Evolutionary conservation across 2,113 vertebrate genomes (phyloP).

Genomic region (Dascyllus trimaculatus): DNA sequence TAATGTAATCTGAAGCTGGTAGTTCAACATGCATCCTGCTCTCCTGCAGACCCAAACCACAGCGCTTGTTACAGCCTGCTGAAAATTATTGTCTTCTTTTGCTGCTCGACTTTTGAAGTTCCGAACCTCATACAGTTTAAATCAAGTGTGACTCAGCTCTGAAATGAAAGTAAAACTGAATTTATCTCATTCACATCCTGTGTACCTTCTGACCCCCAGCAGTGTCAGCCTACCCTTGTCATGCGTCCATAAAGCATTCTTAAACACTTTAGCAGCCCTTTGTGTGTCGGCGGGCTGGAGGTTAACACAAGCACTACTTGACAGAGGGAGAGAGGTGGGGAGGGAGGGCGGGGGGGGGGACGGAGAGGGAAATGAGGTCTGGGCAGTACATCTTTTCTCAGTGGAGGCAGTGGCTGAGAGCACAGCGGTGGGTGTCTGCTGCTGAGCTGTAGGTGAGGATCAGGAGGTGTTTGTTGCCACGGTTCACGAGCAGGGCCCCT

Average conservation of each 20-base stretch:
- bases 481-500: conserved; percentile 82
- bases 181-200: conserved; percentile 76
- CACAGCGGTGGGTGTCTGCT: conserved; percentile 81
- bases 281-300: conserved; percentile 77
- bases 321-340: conserved; percentile 46
- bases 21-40: neutral
- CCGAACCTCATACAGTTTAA: conserved; percentile 50
- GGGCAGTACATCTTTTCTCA: conserved; percentile 84
- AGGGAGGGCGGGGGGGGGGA: conserved; percentile 3
- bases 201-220: conserved; percentile 74
- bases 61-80: conserved; percentile 14
- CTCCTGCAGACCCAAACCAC: neutral
- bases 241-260: conserved; percentile 80
- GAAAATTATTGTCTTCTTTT: conserved; percentile 29
- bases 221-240: conserved; percentile 69
- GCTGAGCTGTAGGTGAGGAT: conserved; percentile 83
- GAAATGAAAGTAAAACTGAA: conserved; percentile 64
- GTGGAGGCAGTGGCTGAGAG: conserved; percentile 71
- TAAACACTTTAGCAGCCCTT: conserved; percentile 79
- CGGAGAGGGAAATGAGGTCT: conserved; percentile 76
- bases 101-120: conserved; percentile 47
- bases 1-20: conserved; percentile 22
- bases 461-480: conserved; percentile 85
- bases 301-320: conserved; percentile 83
- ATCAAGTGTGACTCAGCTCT: conserved; percentile 67